Conservation (phyloP, 2,113 vertebrate genomes). For the Lepidothrix coronata region DNA sequence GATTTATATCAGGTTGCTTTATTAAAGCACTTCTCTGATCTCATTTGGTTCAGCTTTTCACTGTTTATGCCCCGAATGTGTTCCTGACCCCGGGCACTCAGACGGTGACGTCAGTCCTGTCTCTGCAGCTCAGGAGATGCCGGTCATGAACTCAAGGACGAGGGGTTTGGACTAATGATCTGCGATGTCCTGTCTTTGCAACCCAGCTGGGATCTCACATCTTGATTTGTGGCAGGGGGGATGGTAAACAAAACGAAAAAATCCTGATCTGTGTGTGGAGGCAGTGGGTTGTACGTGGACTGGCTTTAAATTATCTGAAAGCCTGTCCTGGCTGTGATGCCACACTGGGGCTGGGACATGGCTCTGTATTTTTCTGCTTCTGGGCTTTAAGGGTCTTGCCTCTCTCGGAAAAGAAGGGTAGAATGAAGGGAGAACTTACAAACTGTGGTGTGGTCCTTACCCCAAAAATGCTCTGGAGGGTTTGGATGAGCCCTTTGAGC, state of each 20-base stretch:
- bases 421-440: not conserved
- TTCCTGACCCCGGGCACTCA: not conserved
- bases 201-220: accelerated
- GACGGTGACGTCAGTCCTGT: not conserved
- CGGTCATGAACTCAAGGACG: not conserved
- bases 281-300: not conserved
- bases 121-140: not conserved
- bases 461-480: not conserved
- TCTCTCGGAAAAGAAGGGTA: not conserved
- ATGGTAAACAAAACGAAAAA: not conserved
- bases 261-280: accelerated
- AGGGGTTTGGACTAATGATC: not conserved
- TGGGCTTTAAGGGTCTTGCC: not conserved
- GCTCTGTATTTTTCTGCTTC: not conserved
- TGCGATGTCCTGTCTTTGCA: not conserved
- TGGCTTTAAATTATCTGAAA: not conserved
- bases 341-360: not conserved
- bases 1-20: not conserved
- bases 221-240: not conserved
- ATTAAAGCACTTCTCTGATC: not conserved
- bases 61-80: accelerated
- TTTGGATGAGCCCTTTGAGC: not conserved
- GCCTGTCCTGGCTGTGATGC: not conserved
- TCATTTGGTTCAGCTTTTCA: accelerated
- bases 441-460: not conserved